Percentiles rank a stretch among this genome's conserved stretches.
phyloP scores from a whole-genome alignment of 2,888 invertebrate genomes.

The Selenia dentaria region DNA sequence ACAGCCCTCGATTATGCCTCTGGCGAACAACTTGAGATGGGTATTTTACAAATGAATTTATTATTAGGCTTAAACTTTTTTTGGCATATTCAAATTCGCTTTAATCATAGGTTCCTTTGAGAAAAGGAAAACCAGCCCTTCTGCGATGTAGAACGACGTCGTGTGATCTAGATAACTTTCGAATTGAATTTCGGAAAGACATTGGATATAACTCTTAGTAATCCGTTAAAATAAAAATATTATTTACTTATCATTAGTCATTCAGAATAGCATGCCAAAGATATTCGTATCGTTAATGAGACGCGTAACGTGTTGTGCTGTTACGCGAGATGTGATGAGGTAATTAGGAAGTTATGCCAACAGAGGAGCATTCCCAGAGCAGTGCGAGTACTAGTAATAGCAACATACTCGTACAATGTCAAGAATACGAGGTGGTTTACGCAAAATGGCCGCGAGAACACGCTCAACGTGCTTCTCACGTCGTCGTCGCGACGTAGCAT shows the following conservation, averaged over 20 bases:
- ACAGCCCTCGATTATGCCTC: slow-evolving; percentile 2
- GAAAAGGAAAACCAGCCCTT: too few species aligned
- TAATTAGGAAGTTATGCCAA: slow-evolving; percentile 59
- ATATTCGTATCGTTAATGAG: background rate
- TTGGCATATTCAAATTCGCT: slow-evolving; percentile 7
- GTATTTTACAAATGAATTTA: slow-evolving; percentile 6
- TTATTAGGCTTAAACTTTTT: slow-evolving; percentile 2
- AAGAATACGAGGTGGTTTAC: slow-evolving; percentile 55
- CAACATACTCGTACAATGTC: slow-evolving; percentile 61
- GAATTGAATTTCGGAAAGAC: too few species aligned
- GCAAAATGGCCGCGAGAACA: slow-evolving; percentile 35
- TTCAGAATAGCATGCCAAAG: too few species aligned
- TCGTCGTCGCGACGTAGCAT: slow-evolving; percentile 38
- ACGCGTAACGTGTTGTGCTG: slow-evolving; percentile 16
- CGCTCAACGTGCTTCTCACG: slow-evolving; percentile 39
- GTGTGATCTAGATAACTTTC: too few species aligned
- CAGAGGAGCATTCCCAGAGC: slow-evolving; percentile 31
- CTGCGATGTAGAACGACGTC: too few species aligned
- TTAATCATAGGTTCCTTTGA: too few species aligned
- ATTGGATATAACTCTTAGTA: too few species aligned
- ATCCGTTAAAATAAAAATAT: too few species aligned
- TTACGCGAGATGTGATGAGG: slow-evolving; percentile 42
- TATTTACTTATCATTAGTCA: too few species aligned
- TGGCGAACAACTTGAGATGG: slow-evolving; percentile 4
- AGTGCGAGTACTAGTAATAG: slow-evolving; percentile 48